Evolutionary conservation across 2,888 invertebrate species (phyloP), one percentile per base, ranked within the genome.

Genomic region (Dusona sp.): DNA sequence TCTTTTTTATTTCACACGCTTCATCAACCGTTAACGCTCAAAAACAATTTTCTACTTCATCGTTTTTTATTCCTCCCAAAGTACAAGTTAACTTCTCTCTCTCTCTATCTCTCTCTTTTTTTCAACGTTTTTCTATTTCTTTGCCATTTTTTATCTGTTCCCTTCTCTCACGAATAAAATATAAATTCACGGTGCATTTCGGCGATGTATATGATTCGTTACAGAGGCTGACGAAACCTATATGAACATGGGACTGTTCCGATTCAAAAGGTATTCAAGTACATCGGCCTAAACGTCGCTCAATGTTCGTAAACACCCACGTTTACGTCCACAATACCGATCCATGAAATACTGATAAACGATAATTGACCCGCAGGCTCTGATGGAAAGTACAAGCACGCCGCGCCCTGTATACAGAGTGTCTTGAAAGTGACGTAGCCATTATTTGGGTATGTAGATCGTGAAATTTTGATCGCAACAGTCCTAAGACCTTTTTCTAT

Each of bases 381-480:
- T 87, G 88, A 74, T 85, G 88, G 89, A 90, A 91, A 91, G 89
- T 86, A 45, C 89, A 80, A 87, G 84, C 70, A 88, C 87, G 87
- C 89, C 90, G 89, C 91, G 88, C 91, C 91, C 90, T 90, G 51
- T 72, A 88, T 83, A 84, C 90, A 88, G 89, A 88, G 88, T 87
- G 68, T 38, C 25, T 48, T 33, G 25, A 29, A 61, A 61, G 61
- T 29, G 0, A 16, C 29, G 29, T 7, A 13, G 19, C 7, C 3
- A 48, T 61, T 61, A 29, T 29, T 61, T n/a, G 19, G 48, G 4
- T n/a, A 9, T 19, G 3, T 4, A 7, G 19, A 48, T 48, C 48
- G 0, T 48, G 6, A 48, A n/a, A 48, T 19, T 48, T n/a, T 48
- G n/a, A 48, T 6, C 1, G 7, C 48, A 19, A n/a, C 19, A 48